Evolutionary conservation across 2,113 vertebrate species (phyloP).

Genomic region (Merops nubicus): DNA sequence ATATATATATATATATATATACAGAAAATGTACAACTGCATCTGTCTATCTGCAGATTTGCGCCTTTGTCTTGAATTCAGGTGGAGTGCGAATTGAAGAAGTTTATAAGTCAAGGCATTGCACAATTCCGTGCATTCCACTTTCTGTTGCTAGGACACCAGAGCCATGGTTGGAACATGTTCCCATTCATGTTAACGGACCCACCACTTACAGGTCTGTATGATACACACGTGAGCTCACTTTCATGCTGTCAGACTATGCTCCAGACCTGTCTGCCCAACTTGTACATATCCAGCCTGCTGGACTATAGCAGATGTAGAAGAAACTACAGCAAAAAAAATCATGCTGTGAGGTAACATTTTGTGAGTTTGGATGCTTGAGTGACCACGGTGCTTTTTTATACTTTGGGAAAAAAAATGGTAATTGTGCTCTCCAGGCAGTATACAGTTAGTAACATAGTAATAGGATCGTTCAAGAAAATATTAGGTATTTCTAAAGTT

Average conservation of each 20-base stretch:
- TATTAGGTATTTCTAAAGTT: not conserved
- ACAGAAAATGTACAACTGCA: not conserved
- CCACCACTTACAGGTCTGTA: accelerated
- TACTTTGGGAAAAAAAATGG: not conserved
- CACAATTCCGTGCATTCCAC: not conserved
- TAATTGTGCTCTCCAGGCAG: not conserved
- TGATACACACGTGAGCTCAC: not conserved
- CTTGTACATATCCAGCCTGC: accelerated
- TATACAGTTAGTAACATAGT: not conserved
- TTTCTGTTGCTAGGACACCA: not conserved
- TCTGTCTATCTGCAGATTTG: accelerated
- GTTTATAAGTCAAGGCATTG: not conserved
- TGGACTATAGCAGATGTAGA: accelerated
- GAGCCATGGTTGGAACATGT: not conserved
- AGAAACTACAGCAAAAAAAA: not conserved
- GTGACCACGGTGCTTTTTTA: not conserved
- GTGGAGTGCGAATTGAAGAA: not conserved
- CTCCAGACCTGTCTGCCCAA: not conserved
- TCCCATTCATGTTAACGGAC: not conserved
- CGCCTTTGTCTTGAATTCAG: not conserved
- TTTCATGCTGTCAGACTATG: accelerated
- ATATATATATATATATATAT: accelerated
- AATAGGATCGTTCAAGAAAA: not conserved
- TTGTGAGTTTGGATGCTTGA: not conserved
- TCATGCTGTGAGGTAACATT: not conserved